These are phyloP conservation scores for Hemicentrotus pulcherrimus DNA, from an alignment of 35 echinoderm and acorn worm genomes.

Conservation along the genomic window DNA sequence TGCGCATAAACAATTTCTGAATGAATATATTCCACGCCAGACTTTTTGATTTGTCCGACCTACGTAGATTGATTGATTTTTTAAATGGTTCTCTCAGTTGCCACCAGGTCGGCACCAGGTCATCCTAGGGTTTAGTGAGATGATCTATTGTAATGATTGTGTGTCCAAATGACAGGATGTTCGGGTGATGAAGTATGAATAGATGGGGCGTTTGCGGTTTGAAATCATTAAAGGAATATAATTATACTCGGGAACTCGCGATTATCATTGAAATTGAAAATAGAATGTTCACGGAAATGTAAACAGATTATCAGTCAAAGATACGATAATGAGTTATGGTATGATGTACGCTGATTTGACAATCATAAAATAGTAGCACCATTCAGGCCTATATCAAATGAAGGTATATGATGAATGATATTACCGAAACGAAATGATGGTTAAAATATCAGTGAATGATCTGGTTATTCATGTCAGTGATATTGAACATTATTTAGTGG, in stretches of 20 bases:
- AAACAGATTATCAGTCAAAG: background rate
- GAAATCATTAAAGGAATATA: background rate
- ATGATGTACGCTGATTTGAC: background rate
- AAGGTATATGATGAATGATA: too few species aligned
- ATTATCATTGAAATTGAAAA: background rate
- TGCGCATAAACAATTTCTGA: background rate
- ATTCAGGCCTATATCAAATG: too few species aligned
- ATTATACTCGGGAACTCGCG: background rate
- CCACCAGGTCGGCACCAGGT: background rate
- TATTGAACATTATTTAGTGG: too few species aligned
- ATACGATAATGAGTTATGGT: background rate
- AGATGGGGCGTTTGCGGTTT: background rate
- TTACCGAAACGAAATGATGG: too few species aligned
- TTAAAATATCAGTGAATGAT: too few species aligned
- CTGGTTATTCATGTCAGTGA: too few species aligned
- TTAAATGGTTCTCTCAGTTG: background rate
- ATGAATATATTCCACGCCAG: background rate
- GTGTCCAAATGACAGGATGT: background rate
- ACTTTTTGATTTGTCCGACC: background rate
- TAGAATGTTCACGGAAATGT: conserved; percentile 1
- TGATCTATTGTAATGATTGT: background rate
- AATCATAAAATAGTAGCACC: too few species aligned
- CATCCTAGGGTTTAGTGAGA: background rate
- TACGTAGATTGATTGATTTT: conserved; percentile 13
- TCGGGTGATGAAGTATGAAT: background rate